Percentiles rank a stretch among this genome's conserved stretches.
Evolutionary conservation across 1,140 invertebrate genomes (phyloP).

Genomic region (Drosophila orena): DNA sequence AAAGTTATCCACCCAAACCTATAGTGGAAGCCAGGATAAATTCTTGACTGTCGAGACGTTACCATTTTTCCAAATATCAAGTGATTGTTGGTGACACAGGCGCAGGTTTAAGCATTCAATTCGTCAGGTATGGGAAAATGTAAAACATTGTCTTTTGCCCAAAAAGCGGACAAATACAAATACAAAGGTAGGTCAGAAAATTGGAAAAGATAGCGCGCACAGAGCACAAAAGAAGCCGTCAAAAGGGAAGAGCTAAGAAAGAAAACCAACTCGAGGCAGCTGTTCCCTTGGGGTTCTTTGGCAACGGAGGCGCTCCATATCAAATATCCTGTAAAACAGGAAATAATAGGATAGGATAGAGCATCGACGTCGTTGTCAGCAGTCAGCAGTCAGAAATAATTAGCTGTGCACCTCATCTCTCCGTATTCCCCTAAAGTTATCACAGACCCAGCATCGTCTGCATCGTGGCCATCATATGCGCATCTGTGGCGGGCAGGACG

Average conservation of each 20-base stretch:
- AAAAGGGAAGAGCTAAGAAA: constrained; percentile 4
- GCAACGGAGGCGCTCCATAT: constrained; percentile 15
- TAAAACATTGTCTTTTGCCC: neutral
- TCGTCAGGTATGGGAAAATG: neutral
- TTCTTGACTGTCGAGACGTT: too few relatives aligned
- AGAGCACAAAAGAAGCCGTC: constrained; percentile 13
- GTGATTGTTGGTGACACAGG: too few relatives aligned
- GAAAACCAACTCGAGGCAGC: constrained; percentile 1
- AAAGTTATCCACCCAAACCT: constrained; percentile 3
- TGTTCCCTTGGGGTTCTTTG: constrained; percentile 7
- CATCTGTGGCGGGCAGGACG: constrained; percentile 55
- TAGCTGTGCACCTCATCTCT: constrained; percentile 43
- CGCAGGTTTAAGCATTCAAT: constrained; percentile 12
- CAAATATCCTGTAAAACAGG: constrained; percentile 50
- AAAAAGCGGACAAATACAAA: constrained; percentile 11
- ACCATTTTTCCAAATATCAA: neutral
- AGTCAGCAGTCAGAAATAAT: constrained; percentile 62
- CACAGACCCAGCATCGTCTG: constrained; percentile 13
- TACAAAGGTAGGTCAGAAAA: constrained; percentile 35
- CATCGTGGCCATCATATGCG: constrained; percentile 7
- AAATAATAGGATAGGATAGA: neutral
- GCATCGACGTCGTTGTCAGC: constrained; percentile 41
- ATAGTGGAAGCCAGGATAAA: neutral
- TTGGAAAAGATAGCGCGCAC: constrained; percentile 51
- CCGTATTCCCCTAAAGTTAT: neutral